Percentiles rank a stretch among this genome's conserved stretches.
These are phyloP conservation scores for Melanotaenia pygmaea DNA, from an alignment of 2,797 vertebrate genomes.

Conservation along the genomic window DNA sequence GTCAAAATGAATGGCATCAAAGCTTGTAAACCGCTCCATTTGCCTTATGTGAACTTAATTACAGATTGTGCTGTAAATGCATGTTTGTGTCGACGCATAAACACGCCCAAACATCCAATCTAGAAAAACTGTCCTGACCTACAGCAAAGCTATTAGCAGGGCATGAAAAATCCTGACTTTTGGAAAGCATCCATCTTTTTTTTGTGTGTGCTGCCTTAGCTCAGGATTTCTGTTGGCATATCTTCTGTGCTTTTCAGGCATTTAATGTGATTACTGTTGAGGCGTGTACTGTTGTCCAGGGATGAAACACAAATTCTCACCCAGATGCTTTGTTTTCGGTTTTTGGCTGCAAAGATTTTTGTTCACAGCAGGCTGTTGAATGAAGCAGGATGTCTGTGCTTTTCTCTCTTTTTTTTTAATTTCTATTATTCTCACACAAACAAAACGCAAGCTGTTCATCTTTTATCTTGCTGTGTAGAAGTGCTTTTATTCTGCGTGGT, in stretches of 20 bases:
- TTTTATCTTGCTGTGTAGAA: not conserved
- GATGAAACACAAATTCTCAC: conserved; percentile 52
- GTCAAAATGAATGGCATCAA: not conserved
- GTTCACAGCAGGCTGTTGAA: conserved; percentile 16
- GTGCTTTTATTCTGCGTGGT: not conserved
- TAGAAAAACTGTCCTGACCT: conserved; percentile 36
- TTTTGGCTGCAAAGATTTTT: conserved; percentile 29
- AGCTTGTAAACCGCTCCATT: conserved; percentile 7
- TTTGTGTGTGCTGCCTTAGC: conserved; percentile 7
- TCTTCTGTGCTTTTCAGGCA: conserved; percentile 58
- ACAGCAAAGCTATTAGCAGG: conserved; percentile 33
- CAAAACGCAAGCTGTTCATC: not conserved
- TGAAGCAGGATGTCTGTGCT: not conserved
- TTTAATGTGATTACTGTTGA: conserved; percentile 53
- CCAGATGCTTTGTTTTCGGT: conserved; percentile 51
- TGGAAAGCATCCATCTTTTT: conserved; percentile 61
- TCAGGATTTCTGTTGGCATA: conserved; percentile 44
- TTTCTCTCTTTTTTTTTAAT: not conserved
- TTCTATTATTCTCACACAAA: not conserved
- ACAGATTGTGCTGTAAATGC: conserved; percentile 4
- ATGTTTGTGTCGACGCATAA: conserved; percentile 37
- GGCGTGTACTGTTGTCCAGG: conserved; percentile 46
- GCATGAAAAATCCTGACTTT: conserved; percentile 52
- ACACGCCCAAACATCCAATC: conserved; percentile 20
- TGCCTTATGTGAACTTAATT: conserved; percentile 17